Evolutionary conservation across 2,888 invertebrate species (phyloP).

Genomic region (Plusia festucae): DNA sequence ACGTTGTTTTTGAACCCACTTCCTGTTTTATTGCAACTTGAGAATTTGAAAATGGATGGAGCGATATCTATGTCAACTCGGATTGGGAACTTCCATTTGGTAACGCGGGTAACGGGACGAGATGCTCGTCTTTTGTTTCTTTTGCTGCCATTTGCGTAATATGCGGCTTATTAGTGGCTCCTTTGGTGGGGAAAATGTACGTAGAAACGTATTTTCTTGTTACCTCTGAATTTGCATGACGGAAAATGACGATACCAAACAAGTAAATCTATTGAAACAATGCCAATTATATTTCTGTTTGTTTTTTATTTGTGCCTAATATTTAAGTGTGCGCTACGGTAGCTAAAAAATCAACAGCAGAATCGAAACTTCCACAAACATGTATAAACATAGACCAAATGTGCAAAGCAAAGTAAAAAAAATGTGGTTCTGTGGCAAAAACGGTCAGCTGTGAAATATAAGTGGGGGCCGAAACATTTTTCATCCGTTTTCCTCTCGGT

Average conservation of each 20-base stretch:
- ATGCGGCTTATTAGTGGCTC: slow-evolving; percentile 17
- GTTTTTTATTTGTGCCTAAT: background rate
- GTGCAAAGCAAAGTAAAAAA: slow-evolving; percentile 51
- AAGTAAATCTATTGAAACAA: background rate
- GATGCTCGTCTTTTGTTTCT: slow-evolving; percentile 22
- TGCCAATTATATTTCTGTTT: background rate
- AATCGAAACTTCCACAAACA: background rate
- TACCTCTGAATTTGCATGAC: background rate
- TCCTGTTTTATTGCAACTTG: slow-evolving; percentile 58
- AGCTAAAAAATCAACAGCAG: background rate
- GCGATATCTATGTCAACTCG: slow-evolving; percentile 49
- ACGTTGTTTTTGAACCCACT: slow-evolving; percentile 59
- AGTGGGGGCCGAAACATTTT: slow-evolving; percentile 77
- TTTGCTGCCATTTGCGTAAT: slow-evolving; percentile 19
- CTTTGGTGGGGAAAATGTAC: background rate
- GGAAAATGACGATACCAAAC: background rate
- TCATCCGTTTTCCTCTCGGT: slow-evolving; percentile 80
- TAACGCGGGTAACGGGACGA: slow-evolving; percentile 25
- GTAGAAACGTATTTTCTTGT: background rate
- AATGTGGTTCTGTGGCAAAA: slow-evolving; percentile 58
- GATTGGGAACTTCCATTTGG: slow-evolving; percentile 39
- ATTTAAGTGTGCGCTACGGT: background rate
- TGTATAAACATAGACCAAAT: background rate
- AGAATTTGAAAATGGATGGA: slow-evolving; percentile 58
- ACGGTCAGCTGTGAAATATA: slow-evolving; percentile 79